Evolutionary conservation across 2,888 invertebrate species (phyloP), one percentile per base, ranked within the genome.

Genomic region (Deroplatys truncata): DNA sequence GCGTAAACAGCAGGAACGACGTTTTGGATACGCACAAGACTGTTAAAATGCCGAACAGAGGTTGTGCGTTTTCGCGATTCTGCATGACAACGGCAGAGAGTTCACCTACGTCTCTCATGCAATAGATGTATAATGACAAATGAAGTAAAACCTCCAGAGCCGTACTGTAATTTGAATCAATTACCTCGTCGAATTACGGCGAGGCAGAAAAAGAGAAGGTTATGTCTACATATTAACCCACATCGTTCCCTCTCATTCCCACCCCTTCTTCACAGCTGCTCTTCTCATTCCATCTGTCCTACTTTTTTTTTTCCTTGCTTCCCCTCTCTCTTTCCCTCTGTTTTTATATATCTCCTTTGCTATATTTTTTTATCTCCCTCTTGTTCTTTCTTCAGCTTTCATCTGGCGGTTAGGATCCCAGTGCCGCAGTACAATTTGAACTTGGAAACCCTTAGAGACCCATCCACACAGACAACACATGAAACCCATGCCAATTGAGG

Each of bases 391-490:
- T 87, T 87, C 82, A 87, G 87, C 89, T 89, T 90, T 90, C 90
- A 90, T 90, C 90, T 89, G 89, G 90, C 89, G 90, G 89, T 89
- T 88, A 85, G 90, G 28, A 10, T 91, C 91, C 91, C 91, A 90
- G 84, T 82, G 91, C 91, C 91, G 91, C 91, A 91, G 91, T 91
- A 91, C 91, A 91, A 91, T 91, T 91, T 91, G 91, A 91, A 91
- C 91, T 91, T 91, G 90, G 90, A 88, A 88, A 56, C 88, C 91
- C 90, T 91, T 29, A 56, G 91, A 87, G 91, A 91, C 90, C 90
- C 91, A 91, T 91, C 90, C 90, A 88, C 89, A 82, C 89, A 89
- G 89, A 88, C 90, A 90, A 90, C 90, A 91, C 91, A 91, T 90
- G 91, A 91, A 91, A 91, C 91, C 91, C 91, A 91, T 91, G 91